phyloP scores from a whole-genome alignment of 1,140 invertebrate genomes.

The Musca vetustissima region DNA sequence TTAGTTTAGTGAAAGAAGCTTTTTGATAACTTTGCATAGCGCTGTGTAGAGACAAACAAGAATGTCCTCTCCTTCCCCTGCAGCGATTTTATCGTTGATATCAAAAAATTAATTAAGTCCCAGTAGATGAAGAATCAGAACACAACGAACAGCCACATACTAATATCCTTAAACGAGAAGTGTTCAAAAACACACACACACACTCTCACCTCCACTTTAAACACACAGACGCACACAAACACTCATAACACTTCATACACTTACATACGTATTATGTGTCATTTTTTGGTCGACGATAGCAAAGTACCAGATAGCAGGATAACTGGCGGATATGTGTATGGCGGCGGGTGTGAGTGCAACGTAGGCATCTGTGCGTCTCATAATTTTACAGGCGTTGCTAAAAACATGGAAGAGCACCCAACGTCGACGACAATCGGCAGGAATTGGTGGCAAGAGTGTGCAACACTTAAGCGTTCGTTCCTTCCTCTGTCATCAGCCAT shows the following conservation, averaged over 20 bases:
- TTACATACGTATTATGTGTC: no score
- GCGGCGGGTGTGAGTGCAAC: conserved; percentile 23
- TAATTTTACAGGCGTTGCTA: conserved; percentile 33
- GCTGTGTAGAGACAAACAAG: no score
- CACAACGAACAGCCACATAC: no score
- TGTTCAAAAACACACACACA: no score
- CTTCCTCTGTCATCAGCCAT: conserved; percentile 31
- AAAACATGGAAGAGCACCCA: not conserved
- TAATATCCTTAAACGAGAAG: no score
- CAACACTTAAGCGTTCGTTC: conserved; percentile 32
- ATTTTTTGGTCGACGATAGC: no score
- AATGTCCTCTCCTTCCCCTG: conserved; percentile 19
- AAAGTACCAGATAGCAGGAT: conserved; percentile 23
- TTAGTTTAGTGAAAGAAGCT: no score
- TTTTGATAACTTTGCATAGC: no score
- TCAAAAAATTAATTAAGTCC: conserved; percentile 6
- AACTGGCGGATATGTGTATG: conserved; percentile 32
- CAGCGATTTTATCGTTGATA: conserved; percentile 30
- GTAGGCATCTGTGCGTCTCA: not conserved
- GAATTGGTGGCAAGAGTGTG: conserved; percentile 29
- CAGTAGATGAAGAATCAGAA: no score
- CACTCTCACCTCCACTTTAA: no score
- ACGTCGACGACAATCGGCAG: conserved; percentile 15
- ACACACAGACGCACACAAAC: no score
- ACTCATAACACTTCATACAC: no score